A percentile compares a stretch with the other conserved stretches of the same genome.
Evolutionary conservation across 2,888 invertebrate species (phyloP).

Genomic region (Nomada fabriciana): DNA sequence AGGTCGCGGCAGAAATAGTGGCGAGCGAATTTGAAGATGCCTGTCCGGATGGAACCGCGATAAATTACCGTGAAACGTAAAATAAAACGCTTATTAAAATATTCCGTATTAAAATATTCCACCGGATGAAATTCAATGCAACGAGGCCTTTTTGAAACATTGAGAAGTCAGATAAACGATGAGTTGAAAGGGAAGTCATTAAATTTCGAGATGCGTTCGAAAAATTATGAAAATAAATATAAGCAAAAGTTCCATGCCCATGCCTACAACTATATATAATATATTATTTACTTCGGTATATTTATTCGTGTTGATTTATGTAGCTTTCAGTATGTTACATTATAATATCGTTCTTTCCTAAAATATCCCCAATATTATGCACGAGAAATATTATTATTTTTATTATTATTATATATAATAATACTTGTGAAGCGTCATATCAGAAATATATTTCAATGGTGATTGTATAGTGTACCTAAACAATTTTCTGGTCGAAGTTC

Average conservation of each 20-base stretch:
- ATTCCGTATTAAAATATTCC: neutral
- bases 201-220: neutral
- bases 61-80: neutral
- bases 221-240: no score
- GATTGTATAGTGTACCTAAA: conserved; percentile 83
- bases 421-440: neutral
- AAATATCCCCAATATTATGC: no score
- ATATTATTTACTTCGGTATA: no score
- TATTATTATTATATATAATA: no score
- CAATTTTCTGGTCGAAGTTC: conserved; percentile 89
- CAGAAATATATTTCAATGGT: neutral
- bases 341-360: no score
- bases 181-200: neutral
- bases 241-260: no score
- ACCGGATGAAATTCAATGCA: no score
- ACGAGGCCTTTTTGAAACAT: neutral
- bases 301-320: no score
- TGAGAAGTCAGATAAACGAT: neutral
- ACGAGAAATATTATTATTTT: no score
- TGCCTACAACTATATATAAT: no score
- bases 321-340: no score
- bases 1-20: conserved; percentile 90
- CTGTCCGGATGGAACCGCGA: conserved; percentile 55
- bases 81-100: neutral
- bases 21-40: conserved; percentile 89